Base-by-base conservation (phyloP, 2,113 vertebrate species). In the Furnarius figulus region DNA sequence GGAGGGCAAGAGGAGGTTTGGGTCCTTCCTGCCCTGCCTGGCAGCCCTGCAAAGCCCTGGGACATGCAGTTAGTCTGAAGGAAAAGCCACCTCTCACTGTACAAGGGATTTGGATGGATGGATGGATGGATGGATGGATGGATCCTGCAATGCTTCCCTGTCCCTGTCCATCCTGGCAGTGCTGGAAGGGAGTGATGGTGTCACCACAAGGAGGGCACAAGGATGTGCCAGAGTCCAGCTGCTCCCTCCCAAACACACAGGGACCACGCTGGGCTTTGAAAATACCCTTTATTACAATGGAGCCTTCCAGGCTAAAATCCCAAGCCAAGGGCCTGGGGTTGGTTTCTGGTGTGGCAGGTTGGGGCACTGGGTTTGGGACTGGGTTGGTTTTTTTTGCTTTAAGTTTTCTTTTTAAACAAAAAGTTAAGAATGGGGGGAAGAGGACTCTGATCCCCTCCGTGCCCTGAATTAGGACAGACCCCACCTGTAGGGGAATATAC, bases 281-380 rank as follows among this genome's bases (percentile, higher is more conserved):
- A 97, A 97, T n/a, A 90, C 87, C 93, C 73, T 97, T 97, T 97
- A 97, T 97, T 97, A 95, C 95, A 93, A 89, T 8, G 77, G 95
- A 96, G 90, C 89, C 95, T 87, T 87, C 68, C 79, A 80, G 92
- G 89, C 85, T 95, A 50, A 85, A 96, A 95, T 49, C 83, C 95
- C 97, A 65, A 94, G 83, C 72, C 28, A 0, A 25, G 75, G 50
- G 88, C 79, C 66, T 14, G 53, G 96, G 87, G 49, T 72, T 82
- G 94, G 66, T 71, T 97, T 89, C 83, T 85, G 85, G 24, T 24
- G 78, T 46, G 82, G 82, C 78, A 61, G 30, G 46, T 24, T 20
- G 8, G 23, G 62, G 27, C 6, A 5, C 5, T 14, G 52, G 23
- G 55, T 21, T n/a, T 46, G 59, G 53, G 49, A 5, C 3, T 5